phyloP scores from a whole-genome alignment of 2,888 invertebrate species.

The Apantesis nais region DNA sequence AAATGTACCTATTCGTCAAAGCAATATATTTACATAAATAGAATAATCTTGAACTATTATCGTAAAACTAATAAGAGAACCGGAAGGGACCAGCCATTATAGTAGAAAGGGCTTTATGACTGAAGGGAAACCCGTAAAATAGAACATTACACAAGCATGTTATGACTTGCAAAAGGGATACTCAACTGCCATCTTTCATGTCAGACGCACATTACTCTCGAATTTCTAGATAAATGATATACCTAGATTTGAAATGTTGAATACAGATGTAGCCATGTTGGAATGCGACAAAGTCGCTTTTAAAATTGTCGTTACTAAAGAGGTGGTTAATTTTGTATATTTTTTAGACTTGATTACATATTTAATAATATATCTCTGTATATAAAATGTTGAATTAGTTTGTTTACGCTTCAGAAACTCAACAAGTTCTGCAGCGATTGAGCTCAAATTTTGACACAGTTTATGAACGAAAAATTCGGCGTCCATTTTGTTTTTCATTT shows the following conservation, averaged over 20 bases:
- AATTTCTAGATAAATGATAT: slow-evolving; percentile 1
- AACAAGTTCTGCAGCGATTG: too few species aligned
- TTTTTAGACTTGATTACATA: too few species aligned
- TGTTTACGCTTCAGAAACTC: too few species aligned
- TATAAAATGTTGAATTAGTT: too few species aligned
- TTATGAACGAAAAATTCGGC: too few species aligned
- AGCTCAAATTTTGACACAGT: too few species aligned
- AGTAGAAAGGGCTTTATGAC: slow-evolving; percentile 9
- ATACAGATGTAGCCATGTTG: neutral
- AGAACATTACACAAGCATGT: slow-evolving; percentile 13
- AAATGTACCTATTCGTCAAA: neutral
- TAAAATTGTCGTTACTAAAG: neutral
- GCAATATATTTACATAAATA: neutral
- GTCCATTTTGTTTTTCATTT: too few species aligned
- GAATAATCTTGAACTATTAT: neutral
- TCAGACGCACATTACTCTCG: neutral
- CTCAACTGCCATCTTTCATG: slow-evolving; percentile 8
- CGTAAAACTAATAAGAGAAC: neutral
- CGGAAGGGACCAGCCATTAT: slow-evolving; percentile 5
- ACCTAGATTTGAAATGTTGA: neutral
- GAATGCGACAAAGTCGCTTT: neutral
- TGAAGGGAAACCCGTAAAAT: slow-evolving; percentile 13
- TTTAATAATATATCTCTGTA: too few species aligned
- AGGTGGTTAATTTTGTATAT: neutral
- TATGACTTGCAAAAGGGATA: slow-evolving; percentile 15